These are phyloP conservation scores for Lasioglossum calceatum DNA, from an alignment of 2,888 invertebrate genomes.

Conservation along the genomic window DNA sequence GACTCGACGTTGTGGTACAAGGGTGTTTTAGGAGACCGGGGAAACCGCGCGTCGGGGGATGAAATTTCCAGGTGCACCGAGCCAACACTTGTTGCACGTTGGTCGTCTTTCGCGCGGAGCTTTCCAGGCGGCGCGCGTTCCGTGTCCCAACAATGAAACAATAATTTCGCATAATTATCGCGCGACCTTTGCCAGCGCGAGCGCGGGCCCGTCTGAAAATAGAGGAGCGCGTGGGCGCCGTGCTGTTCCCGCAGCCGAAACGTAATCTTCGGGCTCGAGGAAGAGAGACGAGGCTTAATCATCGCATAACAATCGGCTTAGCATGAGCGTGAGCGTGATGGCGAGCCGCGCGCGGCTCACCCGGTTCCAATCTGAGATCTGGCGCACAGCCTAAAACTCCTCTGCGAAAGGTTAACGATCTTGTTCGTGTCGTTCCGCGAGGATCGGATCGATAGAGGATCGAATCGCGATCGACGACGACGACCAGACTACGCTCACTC, in stretches of 20 bases:
- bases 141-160: constrained; percentile 6
- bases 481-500: background rate
- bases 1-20: too few species aligned
- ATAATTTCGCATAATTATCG: constrained; percentile 60
- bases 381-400: constrained; percentile 80
- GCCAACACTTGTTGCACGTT: background rate
- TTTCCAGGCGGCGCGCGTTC: background rate
- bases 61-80: background rate
- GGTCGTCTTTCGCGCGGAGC: background rate
- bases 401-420: constrained; percentile 82
- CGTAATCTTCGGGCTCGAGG: constrained; percentile 39
- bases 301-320: constrained; percentile 73
- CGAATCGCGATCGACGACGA: constrained; percentile 38
- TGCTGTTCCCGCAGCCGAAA: constrained; percentile 31
- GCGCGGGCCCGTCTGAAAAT: constrained; percentile 57
- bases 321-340: constrained; percentile 24
- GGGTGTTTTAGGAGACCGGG: background rate
- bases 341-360: constrained; percentile 77
- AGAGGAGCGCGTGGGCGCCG: constrained; percentile 62
- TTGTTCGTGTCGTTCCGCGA: constrained; percentile 52
- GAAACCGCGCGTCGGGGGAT: background rate
- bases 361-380: constrained; percentile 82
- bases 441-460: constrained; percentile 62
- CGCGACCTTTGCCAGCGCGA: constrained; percentile 56
- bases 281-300: constrained; percentile 57